Base-by-base conservation (phyloP, 2,797 vertebrate species). In the Varecia variegata region DNA sequence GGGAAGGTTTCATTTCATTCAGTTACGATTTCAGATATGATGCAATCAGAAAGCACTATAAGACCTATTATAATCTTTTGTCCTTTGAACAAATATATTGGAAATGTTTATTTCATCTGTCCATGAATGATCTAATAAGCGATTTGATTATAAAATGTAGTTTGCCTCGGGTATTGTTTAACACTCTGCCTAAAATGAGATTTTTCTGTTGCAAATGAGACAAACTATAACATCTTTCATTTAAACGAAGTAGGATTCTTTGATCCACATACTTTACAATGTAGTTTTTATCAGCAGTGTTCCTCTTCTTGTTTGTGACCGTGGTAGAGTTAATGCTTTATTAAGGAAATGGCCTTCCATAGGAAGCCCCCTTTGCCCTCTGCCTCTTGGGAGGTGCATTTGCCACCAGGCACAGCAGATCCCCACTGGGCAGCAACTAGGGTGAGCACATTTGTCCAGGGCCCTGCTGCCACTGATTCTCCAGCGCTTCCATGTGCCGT, bases 81-180 rank as follows among this genome's bases (percentile, higher is more conserved):
- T 87, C 27, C 52, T 95, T 93, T 90, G 62, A 89, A 40, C 9
- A 83, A 52, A 23, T 83, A 70, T 94, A 70, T 93, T 68, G 73
- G 38, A 88, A 93, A 82, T 43, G 9, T 68, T 94, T 90, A n/a
- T 93, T 88, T 94, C 77, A 38, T 79, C 38, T 83, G 54, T 80
- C 58, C 3, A 10, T 54, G n/a, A 89, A 62, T 67, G 84, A 60
- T 9, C 85, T 79, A 80, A 40, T 32, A 95, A 88, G 54, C 17
- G 12, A 68, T 95, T 95, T 88, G 73, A 20, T 86, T 90, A 77
- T 68, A 74, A 90, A 80, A 76, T 21, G 21, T 65, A 56, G 74
- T 90, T 80, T 93, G 32, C 68, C 52, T 50, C 32, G n/a, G 68
- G 54, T 88, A 47, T 58, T 82, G 7, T 58, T 76, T 82, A 74